Conservation (phyloP, 2,888 invertebrate genomes). For the Stenoptilia bipunctidactyla region DNA sequence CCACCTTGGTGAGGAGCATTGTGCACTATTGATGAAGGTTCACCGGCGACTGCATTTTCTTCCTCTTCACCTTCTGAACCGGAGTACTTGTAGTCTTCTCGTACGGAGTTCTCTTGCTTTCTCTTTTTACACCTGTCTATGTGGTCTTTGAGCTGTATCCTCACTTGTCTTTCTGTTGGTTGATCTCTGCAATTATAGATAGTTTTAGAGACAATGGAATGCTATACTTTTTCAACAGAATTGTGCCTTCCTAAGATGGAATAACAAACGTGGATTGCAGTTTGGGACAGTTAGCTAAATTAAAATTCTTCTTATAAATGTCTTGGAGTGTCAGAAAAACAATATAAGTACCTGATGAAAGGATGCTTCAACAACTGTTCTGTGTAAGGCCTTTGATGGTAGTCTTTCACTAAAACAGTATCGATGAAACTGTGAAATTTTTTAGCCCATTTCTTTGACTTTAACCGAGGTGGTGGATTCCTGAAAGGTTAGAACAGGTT, state of each 20-base stretch:
- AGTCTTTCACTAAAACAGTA: constrained; percentile 98
- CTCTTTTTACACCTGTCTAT: constrained; percentile 97
- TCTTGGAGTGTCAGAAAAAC: no score
- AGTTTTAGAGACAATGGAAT: no score
- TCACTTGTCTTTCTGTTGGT: constrained; percentile 97
- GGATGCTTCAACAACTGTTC: constrained; percentile 97
- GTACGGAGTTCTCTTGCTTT: constrained; percentile 86
- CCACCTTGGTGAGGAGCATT: constrained; percentile 83
- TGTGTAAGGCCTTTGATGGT: constrained; percentile 98
- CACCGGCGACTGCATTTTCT: constrained; percentile 90
- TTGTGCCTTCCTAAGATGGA: no score
- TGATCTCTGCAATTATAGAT: constrained; percentile 83
- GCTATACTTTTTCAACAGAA: no score
- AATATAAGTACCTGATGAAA: constrained; percentile 78
- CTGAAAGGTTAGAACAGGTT: constrained; percentile 41
- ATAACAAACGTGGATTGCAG: no score
- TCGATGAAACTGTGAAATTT: constrained; percentile 99
- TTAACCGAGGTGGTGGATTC: constrained; percentile 97
- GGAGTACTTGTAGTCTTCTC: constrained; percentile 87
- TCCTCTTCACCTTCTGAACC: constrained; percentile 98
- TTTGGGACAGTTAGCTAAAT: no score
- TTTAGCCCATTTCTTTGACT: constrained; percentile 98
- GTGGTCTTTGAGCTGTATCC: constrained; percentile 99
- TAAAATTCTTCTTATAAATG: no score
- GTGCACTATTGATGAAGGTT: constrained; percentile 95